Conservation (phyloP, 2,113 vertebrate genomes). For the Trachemys scripta region DNA sequence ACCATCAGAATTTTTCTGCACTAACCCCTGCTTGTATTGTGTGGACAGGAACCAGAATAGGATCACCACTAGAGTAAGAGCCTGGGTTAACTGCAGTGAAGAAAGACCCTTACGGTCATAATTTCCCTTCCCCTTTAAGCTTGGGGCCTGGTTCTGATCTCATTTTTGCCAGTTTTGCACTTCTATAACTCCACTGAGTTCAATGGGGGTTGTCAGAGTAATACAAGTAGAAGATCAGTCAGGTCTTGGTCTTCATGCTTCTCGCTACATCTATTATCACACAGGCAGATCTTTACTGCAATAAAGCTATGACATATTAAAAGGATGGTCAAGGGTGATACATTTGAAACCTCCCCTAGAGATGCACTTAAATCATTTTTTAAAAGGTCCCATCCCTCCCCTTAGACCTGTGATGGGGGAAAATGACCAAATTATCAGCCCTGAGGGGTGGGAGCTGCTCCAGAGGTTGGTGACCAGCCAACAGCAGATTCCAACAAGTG, state of each 20-base stretch:
- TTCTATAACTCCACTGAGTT: background rate
- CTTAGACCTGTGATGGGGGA: background rate
- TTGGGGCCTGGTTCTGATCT: background rate
- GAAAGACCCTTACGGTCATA: background rate
- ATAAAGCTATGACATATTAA: slow-evolving; percentile 49
- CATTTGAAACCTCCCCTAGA: background rate
- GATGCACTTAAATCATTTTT: fast-evolving
- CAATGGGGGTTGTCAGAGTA: background rate
- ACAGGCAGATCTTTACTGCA: background rate
- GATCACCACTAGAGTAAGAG: background rate
- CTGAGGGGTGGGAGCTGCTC: background rate
- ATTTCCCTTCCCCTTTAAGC: background rate
- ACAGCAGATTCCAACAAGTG: background rate
- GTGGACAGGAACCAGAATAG: background rate
- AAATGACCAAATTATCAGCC: fast-evolving
- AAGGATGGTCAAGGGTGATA: background rate
- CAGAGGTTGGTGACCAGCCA: background rate
- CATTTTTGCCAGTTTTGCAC: background rate
- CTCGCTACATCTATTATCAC: background rate
- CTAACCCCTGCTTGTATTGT: background rate
- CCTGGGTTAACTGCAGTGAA: background rate
- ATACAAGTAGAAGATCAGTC: background rate
- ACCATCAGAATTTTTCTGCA: background rate
- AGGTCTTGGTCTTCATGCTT: too few species aligned
- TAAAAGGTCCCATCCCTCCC: background rate